Evolutionary conservation across 2,888 invertebrate species (phyloP), one percentile per base, ranked within the genome.

Genomic region (Chelonus formosanus): DNA sequence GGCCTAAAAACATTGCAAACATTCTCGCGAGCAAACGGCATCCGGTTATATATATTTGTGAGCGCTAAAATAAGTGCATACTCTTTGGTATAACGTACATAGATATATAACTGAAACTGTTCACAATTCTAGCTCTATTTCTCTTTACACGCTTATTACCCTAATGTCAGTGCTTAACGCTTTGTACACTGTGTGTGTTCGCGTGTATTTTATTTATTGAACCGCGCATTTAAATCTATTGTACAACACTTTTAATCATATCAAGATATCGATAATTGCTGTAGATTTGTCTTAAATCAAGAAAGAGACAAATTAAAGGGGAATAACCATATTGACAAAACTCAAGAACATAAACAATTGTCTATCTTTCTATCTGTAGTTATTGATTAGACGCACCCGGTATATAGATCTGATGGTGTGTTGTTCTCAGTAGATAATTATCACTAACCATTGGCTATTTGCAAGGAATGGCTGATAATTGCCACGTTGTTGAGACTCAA

Each of bases 391-490:
- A 66, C 65, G 68, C 67, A 70, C 67, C 65, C 68, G 55, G 58
- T 69, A 64, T 63, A 68, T 52, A 43, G 50, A 34, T 60, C 50
- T 75, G 77, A 81, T 78, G 79, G 79, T 78, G 79, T 79, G 78
- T 78, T 78, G 78, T 81, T 80, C 82, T 75, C 76, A 77, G 80
- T 78, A 81, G 81, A 83, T 84, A 84, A 84, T 84, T 84, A 84
- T 83, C 83, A 80, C 82, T 84, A 83, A 84, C 83, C 83, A 83
- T 83, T 83, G 80, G 83, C 84, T 83, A 84, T 84, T 84, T 84
- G 83, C 83, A 76, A 83, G 83, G 83, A 83, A 84, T 82, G 83
- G 83, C 80, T 83, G 82, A 84, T 84, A 84, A 84, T 84, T 84
- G 83, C 83, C 78, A 81, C 80, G 81, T 82, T 82, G 80, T 81